A percentile compares a stretch with the other conserved stretches of the same genome.
phyloP scores from a whole-genome alignment of 2,888 invertebrate species.

The Troides oblongomaculatus region DNA sequence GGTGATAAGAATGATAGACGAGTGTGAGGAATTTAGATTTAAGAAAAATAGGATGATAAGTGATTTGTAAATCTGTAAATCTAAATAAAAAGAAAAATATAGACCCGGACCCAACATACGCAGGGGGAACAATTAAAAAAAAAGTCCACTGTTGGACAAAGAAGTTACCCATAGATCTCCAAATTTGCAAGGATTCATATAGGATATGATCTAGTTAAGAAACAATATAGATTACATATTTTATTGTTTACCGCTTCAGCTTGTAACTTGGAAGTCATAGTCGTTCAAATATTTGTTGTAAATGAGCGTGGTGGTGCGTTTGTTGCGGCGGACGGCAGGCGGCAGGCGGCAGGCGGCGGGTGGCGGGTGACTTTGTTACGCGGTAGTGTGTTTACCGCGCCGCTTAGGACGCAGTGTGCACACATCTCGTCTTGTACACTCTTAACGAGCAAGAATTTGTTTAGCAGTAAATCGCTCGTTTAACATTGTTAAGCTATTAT shows the following conservation, averaged over 20 bases:
- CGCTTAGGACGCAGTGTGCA: conserved; percentile 40
- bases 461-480: conserved; percentile 17
- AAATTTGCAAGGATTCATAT: no score
- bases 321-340: conserved; percentile 40
- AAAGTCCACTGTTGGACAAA: no score
- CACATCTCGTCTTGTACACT: conserved; percentile 26
- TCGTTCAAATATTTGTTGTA: conserved; percentile 62
- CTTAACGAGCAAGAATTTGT: conserved; percentile 35
- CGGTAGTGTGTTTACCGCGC: conserved; percentile 48
- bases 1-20: no score
- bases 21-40: no score
- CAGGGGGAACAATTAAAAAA: no score
- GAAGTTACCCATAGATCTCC: no score
- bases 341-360: conserved; percentile 17
- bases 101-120: no score
- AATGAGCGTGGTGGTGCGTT: conserved; percentile 54
- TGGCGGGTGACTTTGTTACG: conserved; percentile 39
- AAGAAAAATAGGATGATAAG: no score
- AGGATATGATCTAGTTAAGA: no score
- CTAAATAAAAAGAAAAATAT: no score
- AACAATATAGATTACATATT: no score
- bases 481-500: background rate
- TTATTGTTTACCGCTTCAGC: conserved; percentile 31
- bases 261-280: conserved; percentile 33
- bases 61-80: no score